Percentiles rank a stretch among this genome's conserved stretches.
Conservation (phyloP, 1,140 invertebrate genomes). For the Apis cerana region DNA sequence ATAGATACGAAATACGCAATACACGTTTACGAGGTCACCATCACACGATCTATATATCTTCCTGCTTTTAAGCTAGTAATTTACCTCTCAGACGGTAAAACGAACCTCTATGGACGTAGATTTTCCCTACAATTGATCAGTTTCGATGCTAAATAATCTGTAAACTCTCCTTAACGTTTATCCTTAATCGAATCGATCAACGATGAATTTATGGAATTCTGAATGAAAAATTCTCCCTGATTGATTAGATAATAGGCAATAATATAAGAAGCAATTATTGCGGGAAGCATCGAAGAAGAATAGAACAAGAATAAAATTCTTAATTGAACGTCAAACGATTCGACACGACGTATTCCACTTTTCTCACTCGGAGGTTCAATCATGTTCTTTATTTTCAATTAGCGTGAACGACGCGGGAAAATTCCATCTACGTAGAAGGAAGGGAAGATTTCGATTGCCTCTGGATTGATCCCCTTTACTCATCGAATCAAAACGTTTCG, state of each 20-base stretch:
- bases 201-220: too few species aligned
- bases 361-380: not conserved
- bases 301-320: not conserved
- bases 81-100: not conserved
- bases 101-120: too few species aligned
- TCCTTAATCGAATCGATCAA: too few species aligned
- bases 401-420: slow-evolving; percentile 8
- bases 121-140: not conserved
- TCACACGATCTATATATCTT: not conserved
- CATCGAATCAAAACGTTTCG: not conserved
- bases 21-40: not conserved
- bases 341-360: not conserved
- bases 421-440: slow-evolving; percentile 16
- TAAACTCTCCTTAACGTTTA: too few species aligned
- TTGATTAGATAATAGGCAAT: not conserved
- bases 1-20: not conserved
- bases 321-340: not conserved
- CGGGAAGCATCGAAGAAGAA: not conserved
- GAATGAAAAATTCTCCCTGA: too few species aligned
- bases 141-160: not conserved
- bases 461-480: not conserved
- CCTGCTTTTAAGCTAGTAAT: not conserved
- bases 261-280: not conserved
- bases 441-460: slow-evolving; percentile 20
- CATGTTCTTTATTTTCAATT: slow-evolving; percentile 42